A percentile compares a stretch with the other conserved stretches of the same genome.
These are phyloP conservation scores for Eupeodes latifasciatus DNA, from an alignment of 2,888 invertebrate genomes.

Conservation along the genomic window DNA sequence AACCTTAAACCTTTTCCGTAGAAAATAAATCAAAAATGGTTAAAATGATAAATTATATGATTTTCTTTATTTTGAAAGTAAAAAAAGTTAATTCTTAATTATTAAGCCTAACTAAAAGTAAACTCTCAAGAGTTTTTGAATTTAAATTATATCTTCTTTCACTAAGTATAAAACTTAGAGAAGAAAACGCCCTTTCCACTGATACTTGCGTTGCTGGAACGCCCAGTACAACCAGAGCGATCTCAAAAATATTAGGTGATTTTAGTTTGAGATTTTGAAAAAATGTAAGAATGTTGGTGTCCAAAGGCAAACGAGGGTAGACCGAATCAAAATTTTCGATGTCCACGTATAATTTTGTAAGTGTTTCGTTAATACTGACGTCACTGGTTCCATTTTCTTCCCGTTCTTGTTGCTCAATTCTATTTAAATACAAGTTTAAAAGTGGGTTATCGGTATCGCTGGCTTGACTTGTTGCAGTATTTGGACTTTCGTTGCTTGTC, in stretches of 20 bases:
- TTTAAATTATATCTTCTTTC: background rate
- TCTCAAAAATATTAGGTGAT: background rate
- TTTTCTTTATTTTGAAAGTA: no score
- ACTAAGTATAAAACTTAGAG: constrained; percentile 11
- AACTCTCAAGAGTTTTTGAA: background rate
- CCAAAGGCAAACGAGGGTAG: background rate
- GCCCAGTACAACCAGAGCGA: constrained; percentile 1
- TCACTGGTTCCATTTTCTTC: background rate
- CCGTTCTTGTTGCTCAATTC: background rate
- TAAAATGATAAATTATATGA: no score
- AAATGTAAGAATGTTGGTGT: constrained; percentile 9
- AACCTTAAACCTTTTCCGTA: no score
- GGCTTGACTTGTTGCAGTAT: constrained; percentile 14
- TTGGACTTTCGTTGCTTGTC: background rate
- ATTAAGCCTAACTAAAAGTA: background rate
- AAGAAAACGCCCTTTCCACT: constrained; percentile 22
- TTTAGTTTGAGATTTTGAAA: background rate
- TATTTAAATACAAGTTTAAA: constrained; percentile 1
- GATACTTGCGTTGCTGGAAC: constrained; percentile 13
- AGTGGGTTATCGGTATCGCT: background rate
- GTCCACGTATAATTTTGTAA: background rate
- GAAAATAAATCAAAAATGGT: no score
- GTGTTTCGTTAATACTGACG: background rate
- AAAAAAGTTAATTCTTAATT: background rate
- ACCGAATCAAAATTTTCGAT: background rate